Evolutionary conservation across 1,140 invertebrate genomes (phyloP), one percentile per base, ranked within the genome.

Genomic region (Drosophila setifemur): DNA sequence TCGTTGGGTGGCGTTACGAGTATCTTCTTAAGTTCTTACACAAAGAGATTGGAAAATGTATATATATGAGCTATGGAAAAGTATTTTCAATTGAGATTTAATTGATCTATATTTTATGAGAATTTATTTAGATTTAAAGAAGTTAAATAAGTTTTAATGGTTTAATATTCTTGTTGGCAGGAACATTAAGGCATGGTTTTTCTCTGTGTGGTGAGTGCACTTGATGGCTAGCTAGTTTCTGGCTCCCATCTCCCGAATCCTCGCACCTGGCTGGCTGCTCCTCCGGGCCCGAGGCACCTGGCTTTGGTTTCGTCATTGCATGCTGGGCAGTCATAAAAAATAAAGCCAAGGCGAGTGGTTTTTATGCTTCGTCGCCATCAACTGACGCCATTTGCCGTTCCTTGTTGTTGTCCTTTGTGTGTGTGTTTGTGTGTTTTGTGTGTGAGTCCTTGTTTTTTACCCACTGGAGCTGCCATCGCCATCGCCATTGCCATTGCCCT

Each of bases 311-410:
- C 57, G 64, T 69, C 70, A 70, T 69, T 44, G 70, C 73, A 68
- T 69, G 77, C 68, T 68, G 57, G 33, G 26, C 37, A 40, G 44
- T 66, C 75, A 73, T 85, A 79, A 85, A 85, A 66, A 73, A 69
- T 71, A 60, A 71, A 70, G 37, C 53, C 67, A 40, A 66, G 75
- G 61, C 72, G 64, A 81, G 75, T 76, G 81, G 72, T 73, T 86
- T 85, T 86, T 86, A 86, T 86, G 81, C 75, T 81, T 86, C 72
- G 72, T 67, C 75, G 81, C 75, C 81, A 68, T 86, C 81, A 69
- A 86, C 53, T 72, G 61, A 76, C 81, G 72, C 81, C 81, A 81
- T 87, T 85, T 79, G 81, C 67, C 42, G 55, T 73, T 60, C 49
- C 37, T 19, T 33, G 63, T 53, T 54, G 21, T 40, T 73, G 29